These are phyloP conservation scores for Sebastes glaucus DNA, from an alignment of 2,797 vertebrate genomes.

Conservation along the genomic window DNA sequence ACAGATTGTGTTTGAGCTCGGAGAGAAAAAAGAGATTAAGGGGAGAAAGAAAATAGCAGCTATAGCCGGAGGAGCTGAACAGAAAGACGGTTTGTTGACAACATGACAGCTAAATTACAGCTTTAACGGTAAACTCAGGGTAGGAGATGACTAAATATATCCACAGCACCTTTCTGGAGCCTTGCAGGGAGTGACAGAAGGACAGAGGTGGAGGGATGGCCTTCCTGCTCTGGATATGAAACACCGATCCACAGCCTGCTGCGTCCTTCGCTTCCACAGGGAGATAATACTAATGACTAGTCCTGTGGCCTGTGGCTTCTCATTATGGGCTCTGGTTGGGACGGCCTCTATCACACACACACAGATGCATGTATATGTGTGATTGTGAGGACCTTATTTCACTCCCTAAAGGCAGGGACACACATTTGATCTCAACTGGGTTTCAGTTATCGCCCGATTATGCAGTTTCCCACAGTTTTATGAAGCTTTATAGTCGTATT, in stretches of 20 bases:
- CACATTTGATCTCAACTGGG: neutral
- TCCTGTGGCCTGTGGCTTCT: constrained; percentile 63
- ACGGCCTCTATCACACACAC: neutral
- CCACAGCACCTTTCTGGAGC: constrained; percentile 20
- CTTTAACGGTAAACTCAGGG: constrained; percentile 1
- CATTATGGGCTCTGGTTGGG: constrained; percentile 43
- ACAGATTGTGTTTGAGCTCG: constrained; percentile 37
- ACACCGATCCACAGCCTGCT: constrained; percentile 40
- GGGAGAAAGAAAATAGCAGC: constrained; percentile 19
- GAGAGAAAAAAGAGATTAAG: neutral
- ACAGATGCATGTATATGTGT: neutral
- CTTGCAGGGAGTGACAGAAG: constrained; percentile 32
- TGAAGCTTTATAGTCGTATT: neutral
- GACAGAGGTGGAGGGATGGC: constrained; percentile 44
- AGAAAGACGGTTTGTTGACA: neutral
- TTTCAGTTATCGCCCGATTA: neutral
- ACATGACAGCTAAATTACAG: constrained; percentile 17
- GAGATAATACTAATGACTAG: constrained; percentile 68
- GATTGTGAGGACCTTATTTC: neutral
- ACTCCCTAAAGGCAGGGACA: neutral
- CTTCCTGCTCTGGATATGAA: constrained; percentile 33
- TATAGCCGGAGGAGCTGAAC: neutral
- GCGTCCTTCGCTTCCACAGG: constrained; percentile 43
- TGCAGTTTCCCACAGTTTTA: neutral
- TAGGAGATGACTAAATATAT: constrained; percentile 39